phyloP scores from a whole-genome alignment of 2,113 vertebrate species.

The Ammodytes dubius region DNA sequence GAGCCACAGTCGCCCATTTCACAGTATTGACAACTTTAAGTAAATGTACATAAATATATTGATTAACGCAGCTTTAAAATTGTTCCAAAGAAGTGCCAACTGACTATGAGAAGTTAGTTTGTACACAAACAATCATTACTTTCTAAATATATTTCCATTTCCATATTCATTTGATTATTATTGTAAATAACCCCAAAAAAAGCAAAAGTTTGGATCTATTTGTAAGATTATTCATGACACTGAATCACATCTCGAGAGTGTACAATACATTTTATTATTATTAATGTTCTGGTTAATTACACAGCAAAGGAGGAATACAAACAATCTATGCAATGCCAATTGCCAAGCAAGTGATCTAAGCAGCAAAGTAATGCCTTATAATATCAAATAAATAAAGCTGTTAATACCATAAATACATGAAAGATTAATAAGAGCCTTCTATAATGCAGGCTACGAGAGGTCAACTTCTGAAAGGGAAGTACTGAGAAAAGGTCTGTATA shows the following conservation, averaged over 20 bases:
- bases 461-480: conserved; percentile 90
- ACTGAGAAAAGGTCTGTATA: conserved; percentile 87
- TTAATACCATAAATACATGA: conserved; percentile 91
- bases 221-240: neutral
- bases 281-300: conserved; percentile 84
- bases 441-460: conserved; percentile 92
- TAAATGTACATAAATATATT: neutral
- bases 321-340: conserved; percentile 64
- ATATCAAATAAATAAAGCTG: conserved; percentile 88
- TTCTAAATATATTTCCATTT: neutral
- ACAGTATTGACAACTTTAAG: neutral
- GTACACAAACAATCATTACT: neutral
- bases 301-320: conserved; percentile 65
- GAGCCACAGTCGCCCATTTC: too few species aligned
- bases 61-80: neutral
- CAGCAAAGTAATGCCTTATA: conserved; percentile 60
- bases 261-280: conserved; percentile 71
- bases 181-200: neutral
- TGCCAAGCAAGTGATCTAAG: conserved; percentile 51
- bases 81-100: neutral
- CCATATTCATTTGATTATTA: neutral
- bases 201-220: neutral
- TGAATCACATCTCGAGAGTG: conserved; percentile 9
- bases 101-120: neutral
- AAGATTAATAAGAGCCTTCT: conserved; percentile 91